Conservation (phyloP, 2,888 invertebrate genomes). For the Thera britannica region DNA sequence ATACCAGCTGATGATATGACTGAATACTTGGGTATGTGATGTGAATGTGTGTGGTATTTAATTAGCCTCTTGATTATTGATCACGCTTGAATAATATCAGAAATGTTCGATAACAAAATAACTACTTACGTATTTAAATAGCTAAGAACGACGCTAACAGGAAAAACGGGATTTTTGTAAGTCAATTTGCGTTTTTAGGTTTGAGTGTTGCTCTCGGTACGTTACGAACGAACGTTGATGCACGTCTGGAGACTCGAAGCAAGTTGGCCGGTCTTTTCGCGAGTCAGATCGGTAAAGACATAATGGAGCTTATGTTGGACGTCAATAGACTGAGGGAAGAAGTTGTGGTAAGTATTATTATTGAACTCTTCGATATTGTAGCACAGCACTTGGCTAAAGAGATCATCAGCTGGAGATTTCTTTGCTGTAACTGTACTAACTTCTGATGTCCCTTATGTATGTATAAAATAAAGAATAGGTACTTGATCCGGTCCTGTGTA, state of each 20-base stretch:
- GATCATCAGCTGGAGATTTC: no score
- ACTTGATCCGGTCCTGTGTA: no score
- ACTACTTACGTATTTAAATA: background rate
- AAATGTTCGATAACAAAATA: no score
- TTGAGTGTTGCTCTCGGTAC: slow-evolving; percentile 86
- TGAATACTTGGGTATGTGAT: slow-evolving; percentile 80
- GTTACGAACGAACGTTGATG: slow-evolving; percentile 89
- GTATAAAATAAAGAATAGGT: no score
- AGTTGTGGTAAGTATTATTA: slow-evolving; percentile 82
- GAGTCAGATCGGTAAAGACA: slow-evolving; percentile 90
- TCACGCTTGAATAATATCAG: no score
- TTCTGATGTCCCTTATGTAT: no score
- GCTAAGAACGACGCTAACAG: background rate
- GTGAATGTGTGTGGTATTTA: no score
- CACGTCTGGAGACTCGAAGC: slow-evolving; percentile 87
- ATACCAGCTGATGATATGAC: slow-evolving; percentile 89
- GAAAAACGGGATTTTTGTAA: background rate
- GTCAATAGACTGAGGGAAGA: slow-evolving; percentile 90
- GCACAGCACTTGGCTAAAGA: no score
- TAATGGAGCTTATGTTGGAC: slow-evolving; percentile 88
- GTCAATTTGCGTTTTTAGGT: slow-evolving; percentile 57
- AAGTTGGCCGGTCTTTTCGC: slow-evolving; percentile 89
- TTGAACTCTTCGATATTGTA: background rate
- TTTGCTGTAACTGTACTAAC: no score
- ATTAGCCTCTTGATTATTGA: no score